These are phyloP conservation scores for Anguilla obscura DNA, from an alignment of 2,797 vertebrate species.

Conservation along the genomic window DNA sequence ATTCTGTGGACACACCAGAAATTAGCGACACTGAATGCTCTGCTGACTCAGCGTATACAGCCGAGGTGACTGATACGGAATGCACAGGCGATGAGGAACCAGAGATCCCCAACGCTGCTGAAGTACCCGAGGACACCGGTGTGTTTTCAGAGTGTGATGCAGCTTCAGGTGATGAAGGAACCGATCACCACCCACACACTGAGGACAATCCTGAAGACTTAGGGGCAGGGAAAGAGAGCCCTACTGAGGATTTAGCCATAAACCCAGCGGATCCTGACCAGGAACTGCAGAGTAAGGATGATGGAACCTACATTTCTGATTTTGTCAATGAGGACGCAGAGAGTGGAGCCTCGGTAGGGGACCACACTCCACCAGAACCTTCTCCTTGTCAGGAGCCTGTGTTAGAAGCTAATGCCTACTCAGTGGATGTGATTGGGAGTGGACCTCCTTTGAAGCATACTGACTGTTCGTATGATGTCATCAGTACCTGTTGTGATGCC, in stretches of 20 bases:
- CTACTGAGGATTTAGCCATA: conserved; percentile 45
- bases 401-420: conserved; percentile 52
- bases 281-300: conserved; percentile 46
- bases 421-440: conserved; percentile 60
- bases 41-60: conserved; percentile 35
- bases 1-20: conserved; percentile 61
- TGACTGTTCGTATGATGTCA: conserved; percentile 73
- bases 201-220: conserved; percentile 42
- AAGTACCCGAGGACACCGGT: conserved; percentile 34
- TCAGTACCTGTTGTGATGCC: conserved; percentile 68
- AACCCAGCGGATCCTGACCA: conserved; percentile 41
- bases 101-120: conserved; percentile 42
- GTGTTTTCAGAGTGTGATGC: conserved; percentile 51
- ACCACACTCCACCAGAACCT: conserved; percentile 45
- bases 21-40: conserved; percentile 47
- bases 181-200: conserved; percentile 38
- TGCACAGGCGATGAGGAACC: conserved; percentile 54
- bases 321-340: conserved; percentile 39
- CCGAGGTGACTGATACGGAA: conserved; percentile 61
- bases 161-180: conserved; percentile 44
- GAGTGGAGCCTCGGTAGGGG: conserved; percentile 43
- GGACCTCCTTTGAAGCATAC: conserved; percentile 68
- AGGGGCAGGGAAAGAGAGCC: conserved; percentile 41
- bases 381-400: conserved; percentile 38
- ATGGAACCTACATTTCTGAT: conserved; percentile 41